Base-by-base conservation (phyloP, 2,797 vertebrate species). In the Hydrophis major region DNA sequence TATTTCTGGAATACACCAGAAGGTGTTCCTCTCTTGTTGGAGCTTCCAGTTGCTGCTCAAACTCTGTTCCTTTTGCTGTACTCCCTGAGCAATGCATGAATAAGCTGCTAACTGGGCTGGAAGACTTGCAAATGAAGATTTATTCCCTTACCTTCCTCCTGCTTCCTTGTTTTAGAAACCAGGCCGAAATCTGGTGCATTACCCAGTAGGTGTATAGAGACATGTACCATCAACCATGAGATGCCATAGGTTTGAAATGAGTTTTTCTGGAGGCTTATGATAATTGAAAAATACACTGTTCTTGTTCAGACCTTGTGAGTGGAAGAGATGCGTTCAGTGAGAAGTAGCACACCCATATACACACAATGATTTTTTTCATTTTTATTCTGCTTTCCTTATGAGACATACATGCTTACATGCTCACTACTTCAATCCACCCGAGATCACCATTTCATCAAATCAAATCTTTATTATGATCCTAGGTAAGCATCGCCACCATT, bases 121-220 rank as follows among this genome's bases (percentile, higher is more conserved):
- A 97, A 96, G 96, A 95, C 95, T 96, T 96, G 96, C 96, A 97
- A 97, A 96, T 96, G 95, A 96, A 95, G 63, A 32, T 94, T 97
- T 27, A 28, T 97, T 97, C 97, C 95, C 96, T 97, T 97, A 96
- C 97, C 63, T 95, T 88, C 96, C 94, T 95, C 96, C 16, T 55
- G 53, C 32, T 96, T 96, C 96, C 97, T 96, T 97, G 97, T 97
- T 96, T 95, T 91, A 93, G 96, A 96, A 97, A 95, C 96, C 92
- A 97, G 97, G 96, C 95, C 92, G 94, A 96, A 95, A 96, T 92
- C 87, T 91, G 90, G 97, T 97, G 97, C 96, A 93, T 6, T 95
- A 97, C 97, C 96, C 96, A 97, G 97, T 97, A 97, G 97, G 96
- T 97, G 96, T 96, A 95, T 93, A 93, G 25, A 96, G 83, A 20